These are phyloP conservation scores for Lasioglossum baleicum DNA, from an alignment of 1,140 invertebrate genomes.

Conservation along the genomic window DNA sequence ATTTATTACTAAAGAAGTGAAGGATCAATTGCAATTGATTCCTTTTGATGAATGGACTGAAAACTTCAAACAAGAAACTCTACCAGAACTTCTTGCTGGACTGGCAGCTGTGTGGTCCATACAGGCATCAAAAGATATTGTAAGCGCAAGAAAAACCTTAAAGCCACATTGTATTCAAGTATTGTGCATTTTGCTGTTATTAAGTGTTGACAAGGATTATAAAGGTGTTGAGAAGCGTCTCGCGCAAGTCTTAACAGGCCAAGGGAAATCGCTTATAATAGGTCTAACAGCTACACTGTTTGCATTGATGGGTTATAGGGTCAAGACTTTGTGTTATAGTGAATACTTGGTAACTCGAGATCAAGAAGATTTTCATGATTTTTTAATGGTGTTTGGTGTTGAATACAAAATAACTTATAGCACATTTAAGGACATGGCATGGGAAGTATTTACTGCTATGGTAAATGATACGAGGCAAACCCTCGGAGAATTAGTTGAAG, in stretches of 20 bases:
- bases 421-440: constrained; percentile 16
- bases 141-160: neutral
- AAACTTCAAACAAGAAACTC: neutral
- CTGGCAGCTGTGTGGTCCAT: constrained; percentile 20
- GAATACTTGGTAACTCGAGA: constrained; percentile 11
- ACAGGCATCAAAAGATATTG: constrained; percentile 17
- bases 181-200: constrained; percentile 6
- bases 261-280: constrained; percentile 23
- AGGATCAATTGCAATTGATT: neutral
- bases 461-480: constrained; percentile 4
- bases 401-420: neutral
- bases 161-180: constrained; percentile 28
- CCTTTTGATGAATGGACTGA: neutral
- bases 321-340: constrained; percentile 5
- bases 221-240: constrained; percentile 12
- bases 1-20: constrained; percentile 13
- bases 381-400: neutral
- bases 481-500: neutral
- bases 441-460: neutral
- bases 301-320: constrained; percentile 5
- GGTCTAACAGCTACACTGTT: neutral
- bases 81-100: constrained; percentile 17
- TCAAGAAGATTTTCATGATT: neutral
- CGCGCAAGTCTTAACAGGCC: constrained; percentile 17
- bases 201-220: constrained; percentile 2